Percentiles rank a stretch among this genome's conserved stretches.
These are phyloP conservation scores for Anaspis maculata DNA, from an alignment of 2,888 invertebrate species.

Conservation along the genomic window DNA sequence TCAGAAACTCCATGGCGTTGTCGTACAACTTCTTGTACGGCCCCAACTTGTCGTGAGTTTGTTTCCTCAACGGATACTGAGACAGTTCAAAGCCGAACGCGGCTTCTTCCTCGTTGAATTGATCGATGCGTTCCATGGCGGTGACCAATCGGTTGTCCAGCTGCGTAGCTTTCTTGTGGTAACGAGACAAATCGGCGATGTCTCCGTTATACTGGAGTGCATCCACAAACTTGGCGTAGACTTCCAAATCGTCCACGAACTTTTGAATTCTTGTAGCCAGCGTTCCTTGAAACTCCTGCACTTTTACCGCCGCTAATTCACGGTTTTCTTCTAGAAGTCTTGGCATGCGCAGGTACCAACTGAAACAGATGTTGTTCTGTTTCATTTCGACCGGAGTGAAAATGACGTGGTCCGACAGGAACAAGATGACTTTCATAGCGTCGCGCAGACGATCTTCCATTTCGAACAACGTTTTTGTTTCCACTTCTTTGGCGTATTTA, in stretches of 20 bases:
- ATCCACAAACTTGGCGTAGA: conserved; percentile 71
- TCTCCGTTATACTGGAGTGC: conserved; percentile 86
- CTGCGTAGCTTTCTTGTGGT: conserved; percentile 70
- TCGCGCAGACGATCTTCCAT: conserved; percentile 68
- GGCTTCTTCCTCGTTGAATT: conserved; percentile 85
- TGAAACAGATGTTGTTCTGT: conserved; percentile 78
- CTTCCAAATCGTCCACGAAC: conserved; percentile 74
- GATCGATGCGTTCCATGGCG: conserved; percentile 74
- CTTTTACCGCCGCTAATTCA: conserved; percentile 71
- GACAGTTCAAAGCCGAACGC: conserved; percentile 83
- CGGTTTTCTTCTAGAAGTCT: conserved; percentile 77
- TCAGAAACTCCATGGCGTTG: conserved; percentile 76
- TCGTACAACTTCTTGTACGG: conserved; percentile 87
- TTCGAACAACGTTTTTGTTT: conserved; percentile 57
- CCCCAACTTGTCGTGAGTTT: conserved; percentile 66
- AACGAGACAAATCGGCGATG: conserved; percentile 71
- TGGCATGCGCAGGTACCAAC: conserved; percentile 79
- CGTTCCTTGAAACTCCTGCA: conserved; percentile 75
- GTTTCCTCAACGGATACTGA: conserved; percentile 78
- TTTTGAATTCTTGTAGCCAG: conserved; percentile 70
- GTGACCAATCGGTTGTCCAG: conserved; percentile 65
- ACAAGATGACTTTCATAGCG: conserved; percentile 66
- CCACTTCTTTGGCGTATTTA: conserved; percentile 66
- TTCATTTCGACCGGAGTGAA: conserved; percentile 81
- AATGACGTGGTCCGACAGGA: conserved; percentile 73